Conservation (phyloP, 2,888 invertebrate genomes). For the Eudasyphora cyanicolor region DNA sequence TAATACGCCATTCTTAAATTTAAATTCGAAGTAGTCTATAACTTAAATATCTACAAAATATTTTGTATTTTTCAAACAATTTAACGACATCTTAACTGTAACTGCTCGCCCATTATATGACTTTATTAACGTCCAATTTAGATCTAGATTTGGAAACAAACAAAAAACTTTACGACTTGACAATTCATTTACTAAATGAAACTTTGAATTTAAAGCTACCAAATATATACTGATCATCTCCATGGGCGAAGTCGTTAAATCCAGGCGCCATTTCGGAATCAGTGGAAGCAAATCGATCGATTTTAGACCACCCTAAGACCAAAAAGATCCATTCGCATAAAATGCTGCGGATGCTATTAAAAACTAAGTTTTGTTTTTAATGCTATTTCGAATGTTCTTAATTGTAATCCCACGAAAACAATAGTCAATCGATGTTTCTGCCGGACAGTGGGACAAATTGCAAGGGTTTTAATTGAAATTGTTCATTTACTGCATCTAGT, state of each 20-base stretch:
- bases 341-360: background rate
- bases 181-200: background rate
- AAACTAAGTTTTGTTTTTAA: background rate
- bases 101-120: background rate
- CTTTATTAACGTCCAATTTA: background rate
- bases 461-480: no score
- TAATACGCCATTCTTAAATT: no score
- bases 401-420: background rate
- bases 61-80: background rate
- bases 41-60: no score
- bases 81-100: background rate
- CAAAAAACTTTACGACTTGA: background rate
- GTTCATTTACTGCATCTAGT: no score
- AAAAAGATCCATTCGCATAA: background rate
- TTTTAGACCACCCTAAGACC: conserved; percentile 35
- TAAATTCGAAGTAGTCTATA: no score
- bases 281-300: conserved; percentile 12
- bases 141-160: background rate
- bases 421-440: conserved; percentile 2
- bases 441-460: no score
- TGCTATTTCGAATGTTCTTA: background rate
- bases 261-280: conserved; percentile 37
- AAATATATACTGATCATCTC: background rate
- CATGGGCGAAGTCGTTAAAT: conserved; percentile 20
- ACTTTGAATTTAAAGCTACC: background rate